Percentiles rank a stretch among this genome's conserved stretches.
These are phyloP conservation scores for Lutjanus campechanus DNA, from an alignment of 2,797 vertebrate species.

Conservation along the genomic window DNA sequence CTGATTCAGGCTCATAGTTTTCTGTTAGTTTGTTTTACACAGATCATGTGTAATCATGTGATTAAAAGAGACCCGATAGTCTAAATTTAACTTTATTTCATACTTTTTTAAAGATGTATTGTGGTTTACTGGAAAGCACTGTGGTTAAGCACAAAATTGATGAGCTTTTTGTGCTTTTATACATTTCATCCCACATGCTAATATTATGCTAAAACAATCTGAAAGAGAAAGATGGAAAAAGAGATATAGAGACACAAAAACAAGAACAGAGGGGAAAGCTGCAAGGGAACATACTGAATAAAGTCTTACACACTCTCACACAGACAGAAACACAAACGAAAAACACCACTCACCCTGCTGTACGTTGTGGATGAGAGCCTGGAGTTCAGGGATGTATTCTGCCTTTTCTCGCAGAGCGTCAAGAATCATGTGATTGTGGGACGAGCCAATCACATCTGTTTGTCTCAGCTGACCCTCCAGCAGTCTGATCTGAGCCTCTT, in stretches of 20 bases:
- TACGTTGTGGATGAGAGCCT: constrained; percentile 91
- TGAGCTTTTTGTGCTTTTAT: too few species aligned
- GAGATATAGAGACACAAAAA: background rate
- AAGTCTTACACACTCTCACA: background rate
- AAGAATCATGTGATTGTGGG: constrained; percentile 93
- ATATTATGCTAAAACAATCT: background rate
- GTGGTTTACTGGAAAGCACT: background rate
- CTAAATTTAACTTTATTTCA: background rate
- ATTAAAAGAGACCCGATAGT: background rate
- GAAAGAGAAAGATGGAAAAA: background rate
- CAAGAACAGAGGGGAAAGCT: background rate
- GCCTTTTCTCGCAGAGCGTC: constrained; percentile 94
- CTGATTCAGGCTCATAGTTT: background rate
- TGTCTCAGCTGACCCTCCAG: constrained; percentile 95
- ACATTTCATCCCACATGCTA: too few species aligned
- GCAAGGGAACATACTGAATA: background rate
- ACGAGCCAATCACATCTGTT: constrained; percentile 89
- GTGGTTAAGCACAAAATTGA: too few species aligned
- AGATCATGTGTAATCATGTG: background rate
- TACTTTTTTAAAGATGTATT: background rate
- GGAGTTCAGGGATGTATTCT: constrained; percentile 92
- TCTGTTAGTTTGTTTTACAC: background rate
- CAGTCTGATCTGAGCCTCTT: constrained; percentile 94
- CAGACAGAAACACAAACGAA: background rate
- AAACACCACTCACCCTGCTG: constrained; percentile 88